Base-by-base conservation (phyloP, 53 echinoderm and acorn worm species). In the Actinopyga echinites region DNA sequence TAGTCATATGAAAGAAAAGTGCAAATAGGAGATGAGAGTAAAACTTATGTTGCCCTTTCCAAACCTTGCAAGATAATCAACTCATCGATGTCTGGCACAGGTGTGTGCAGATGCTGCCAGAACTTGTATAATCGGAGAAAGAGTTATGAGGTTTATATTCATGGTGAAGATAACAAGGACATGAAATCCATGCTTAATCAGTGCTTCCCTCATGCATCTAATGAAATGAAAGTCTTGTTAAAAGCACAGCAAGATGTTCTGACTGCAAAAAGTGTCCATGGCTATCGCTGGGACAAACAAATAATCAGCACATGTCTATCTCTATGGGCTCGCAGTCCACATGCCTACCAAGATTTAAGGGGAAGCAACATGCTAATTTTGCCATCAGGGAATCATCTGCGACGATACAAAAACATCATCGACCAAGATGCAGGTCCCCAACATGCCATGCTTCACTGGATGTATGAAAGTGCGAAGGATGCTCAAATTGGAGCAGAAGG, bases 291-390 rank as follows among this genome's bases (percentile, higher is more conserved):
- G 83, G 83, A 83, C 56, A 83, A 25, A 53, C 32, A 21, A 2
- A 54, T 67, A 12, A 53, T 53, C 6, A 65, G 56, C 28, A 2
- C 68, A 11, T 65, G 49, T 29, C 69, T 83, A 3, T 52, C 65
- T 26, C 83, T 68, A 7, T 49, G 83, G 83, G 26, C 53, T 3
- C 36, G 69, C n/a, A 66, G 49, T 24, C 83, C 83, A n/a, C 68
- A 69, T 6, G 29, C 44, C 2, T 83, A 83, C 33, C 40, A 65
- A 30, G 69, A 69, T 33, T 17, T 83, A 4, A 26, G 24, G 32
- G 69, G n/a, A 0, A 83, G 83, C 32, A 54, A 54, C 5, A 42
- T 34, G 20, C 32, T 69, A 28, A 30, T 83, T 23, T 30, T 83
- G 4, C 83, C 83, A 43, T 83, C 83, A 30, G 33, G 66, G 45